Percentiles rank a stretch among this genome's conserved stretches.
Evolutionary conservation across 2,888 invertebrate species (phyloP).

Genomic region (Hypomecis punctinalis): DNA sequence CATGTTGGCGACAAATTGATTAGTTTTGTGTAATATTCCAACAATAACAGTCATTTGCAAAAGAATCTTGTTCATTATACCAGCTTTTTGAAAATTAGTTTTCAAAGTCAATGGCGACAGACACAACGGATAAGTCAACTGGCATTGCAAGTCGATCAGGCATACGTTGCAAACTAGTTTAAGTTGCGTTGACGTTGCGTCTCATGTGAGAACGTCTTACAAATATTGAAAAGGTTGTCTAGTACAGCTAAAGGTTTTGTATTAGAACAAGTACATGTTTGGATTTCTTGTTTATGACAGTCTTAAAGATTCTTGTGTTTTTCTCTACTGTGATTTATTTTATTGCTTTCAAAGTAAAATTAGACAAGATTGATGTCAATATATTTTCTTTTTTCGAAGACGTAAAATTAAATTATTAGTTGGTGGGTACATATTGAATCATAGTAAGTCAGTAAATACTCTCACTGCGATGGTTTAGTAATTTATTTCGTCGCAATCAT

Average conservation of each 20-base stretch:
- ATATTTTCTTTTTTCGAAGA: not conserved
- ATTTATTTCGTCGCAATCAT: too few species aligned
- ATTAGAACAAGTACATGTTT: not conserved
- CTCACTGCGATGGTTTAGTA: too few species aligned
- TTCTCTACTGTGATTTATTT: conserved; percentile 4
- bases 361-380: not conserved
- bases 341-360: not conserved
- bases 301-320: conserved; percentile 6
- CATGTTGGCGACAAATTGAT: too few species aligned
- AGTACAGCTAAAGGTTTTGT: not conserved
- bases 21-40: too few species aligned
- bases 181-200: not conserved
- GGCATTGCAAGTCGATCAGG: too few species aligned
- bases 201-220: not conserved
- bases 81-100: too few species aligned
- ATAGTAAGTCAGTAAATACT: not conserved
- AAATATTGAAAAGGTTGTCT: conserved; percentile 1
- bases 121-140: too few species aligned
- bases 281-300: conserved; percentile 5
- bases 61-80: too few species aligned
- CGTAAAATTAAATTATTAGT: too few species aligned
- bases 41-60: too few species aligned
- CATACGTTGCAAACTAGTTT: not conserved
- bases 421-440: not conserved
- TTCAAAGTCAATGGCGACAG: too few species aligned